A percentile compares a stretch with the other conserved stretches of the same genome.
Evolutionary conservation across 2,797 vertebrate genomes (phyloP).

Genomic region (Gobio occitaniae): DNA sequence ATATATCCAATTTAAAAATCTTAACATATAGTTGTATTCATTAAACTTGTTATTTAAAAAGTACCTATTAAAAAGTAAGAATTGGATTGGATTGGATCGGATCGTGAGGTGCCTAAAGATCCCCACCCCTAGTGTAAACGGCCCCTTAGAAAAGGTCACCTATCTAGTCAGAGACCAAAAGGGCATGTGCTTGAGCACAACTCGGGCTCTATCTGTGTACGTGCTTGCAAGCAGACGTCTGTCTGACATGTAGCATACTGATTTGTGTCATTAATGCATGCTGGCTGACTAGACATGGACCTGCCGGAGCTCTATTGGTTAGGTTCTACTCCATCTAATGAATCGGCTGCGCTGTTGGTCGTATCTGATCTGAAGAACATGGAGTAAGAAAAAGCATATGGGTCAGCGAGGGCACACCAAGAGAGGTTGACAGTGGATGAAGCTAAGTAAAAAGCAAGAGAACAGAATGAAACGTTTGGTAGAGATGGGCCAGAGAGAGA

Average conservation of each 20-base stretch:
- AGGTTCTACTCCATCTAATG: neutral
- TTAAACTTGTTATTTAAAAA: too few species aligned
- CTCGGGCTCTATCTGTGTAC: neutral
- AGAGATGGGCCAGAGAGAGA: neutral
- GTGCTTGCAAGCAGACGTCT: neutral
- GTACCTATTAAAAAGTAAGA: too few species aligned
- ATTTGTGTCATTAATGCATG: neutral
- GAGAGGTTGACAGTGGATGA: neutral
- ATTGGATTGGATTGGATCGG: too few species aligned
- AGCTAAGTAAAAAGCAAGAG: neutral
- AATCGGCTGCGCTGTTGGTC: neutral
- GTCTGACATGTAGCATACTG: neutral
- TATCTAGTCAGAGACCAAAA: too few species aligned
- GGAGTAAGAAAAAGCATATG: neutral
- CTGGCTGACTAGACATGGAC: neutral
- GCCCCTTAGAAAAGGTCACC: neutral
- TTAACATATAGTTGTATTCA: too few species aligned
- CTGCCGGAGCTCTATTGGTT: neutral
- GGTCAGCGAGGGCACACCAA: neutral
- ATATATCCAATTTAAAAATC: too few species aligned
- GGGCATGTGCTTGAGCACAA: neutral
- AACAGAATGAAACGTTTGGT: neutral
- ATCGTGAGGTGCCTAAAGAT: too few species aligned
- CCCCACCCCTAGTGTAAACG: too few species aligned
- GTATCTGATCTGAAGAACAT: neutral